Conservation (phyloP, 1,140 invertebrate genomes). For the Atopsyche davidsoni region DNA sequence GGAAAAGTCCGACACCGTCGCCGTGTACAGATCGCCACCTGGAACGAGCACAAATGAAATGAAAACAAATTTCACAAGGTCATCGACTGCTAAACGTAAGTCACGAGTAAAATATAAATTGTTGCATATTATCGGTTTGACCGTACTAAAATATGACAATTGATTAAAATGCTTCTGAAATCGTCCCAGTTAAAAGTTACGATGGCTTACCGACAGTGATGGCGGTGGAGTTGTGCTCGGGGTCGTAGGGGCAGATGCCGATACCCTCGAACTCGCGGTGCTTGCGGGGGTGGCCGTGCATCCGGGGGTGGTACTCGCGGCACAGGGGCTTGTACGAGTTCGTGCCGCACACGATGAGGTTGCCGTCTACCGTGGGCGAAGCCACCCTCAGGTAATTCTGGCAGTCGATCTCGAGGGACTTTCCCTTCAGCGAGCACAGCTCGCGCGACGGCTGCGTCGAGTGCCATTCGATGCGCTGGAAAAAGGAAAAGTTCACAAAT, state of each 20-base stretch:
- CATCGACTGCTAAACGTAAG: too few relatives aligned
- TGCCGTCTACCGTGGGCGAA: slow-evolving; percentile 55
- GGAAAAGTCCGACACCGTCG: slow-evolving; percentile 91
- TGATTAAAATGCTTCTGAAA: too few relatives aligned
- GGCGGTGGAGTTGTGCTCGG: slow-evolving; percentile 88
- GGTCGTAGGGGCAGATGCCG: slow-evolving; percentile 87
- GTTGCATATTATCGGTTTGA: too few relatives aligned
- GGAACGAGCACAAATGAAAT: slow-evolving; percentile 14
- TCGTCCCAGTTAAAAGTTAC: too few relatives aligned
- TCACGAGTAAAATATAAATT: too few relatives aligned
- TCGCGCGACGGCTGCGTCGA: slow-evolving; percentile 75
- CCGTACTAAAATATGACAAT: too few relatives aligned
- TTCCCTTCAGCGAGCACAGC: slow-evolving; percentile 82
- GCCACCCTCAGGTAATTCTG: slow-evolving; percentile 95
- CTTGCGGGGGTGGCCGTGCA: slow-evolving; percentile 38
- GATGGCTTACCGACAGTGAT: slow-evolving; percentile 58
- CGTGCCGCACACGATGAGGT: slow-evolving; percentile 88
- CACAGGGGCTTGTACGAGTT: slow-evolving; percentile 95
- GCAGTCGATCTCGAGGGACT: slow-evolving; percentile 80
- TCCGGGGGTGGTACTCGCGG: slow-evolving; percentile 59
- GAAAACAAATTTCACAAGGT: too few relatives aligned
- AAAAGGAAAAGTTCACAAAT: slow-evolving; percentile 22
- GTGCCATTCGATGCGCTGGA: slow-evolving; percentile 77
- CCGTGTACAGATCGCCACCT: slow-evolving; percentile 78
- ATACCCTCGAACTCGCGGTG: slow-evolving; percentile 70